These are phyloP conservation scores for Orientallactaga sibirica DNA, from an alignment of 2,797 vertebrate genomes.

Conservation along the genomic window DNA sequence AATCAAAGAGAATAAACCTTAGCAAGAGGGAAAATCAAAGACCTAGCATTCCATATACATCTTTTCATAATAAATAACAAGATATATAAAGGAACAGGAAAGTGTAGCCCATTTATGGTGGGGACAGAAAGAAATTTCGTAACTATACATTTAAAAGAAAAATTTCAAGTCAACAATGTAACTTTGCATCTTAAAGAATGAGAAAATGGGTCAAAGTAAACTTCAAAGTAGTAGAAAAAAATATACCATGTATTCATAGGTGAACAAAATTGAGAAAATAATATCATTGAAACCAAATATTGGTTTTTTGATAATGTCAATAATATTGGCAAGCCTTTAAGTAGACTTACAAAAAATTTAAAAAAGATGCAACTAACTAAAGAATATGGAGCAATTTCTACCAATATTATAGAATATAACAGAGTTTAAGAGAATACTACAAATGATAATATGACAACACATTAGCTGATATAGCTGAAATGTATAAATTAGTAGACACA, in stretches of 20 bases:
- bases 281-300: background rate
- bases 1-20: background rate
- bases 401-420: conserved; percentile 21
- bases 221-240: background rate
- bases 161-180: background rate
- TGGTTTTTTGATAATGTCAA: background rate
- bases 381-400: background rate
- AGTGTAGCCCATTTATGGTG: background rate
- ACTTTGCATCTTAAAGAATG: background rate
- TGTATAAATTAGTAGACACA: background rate
- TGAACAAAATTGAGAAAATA: conserved; percentile 48
- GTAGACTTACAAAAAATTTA: background rate
- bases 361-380: conserved; percentile 37
- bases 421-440: conserved; percentile 21
- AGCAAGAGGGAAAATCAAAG: background rate
- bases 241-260: conserved; percentile 20
- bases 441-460: background rate
- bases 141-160: background rate
- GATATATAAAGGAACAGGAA: conserved; percentile 1
- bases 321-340: background rate
- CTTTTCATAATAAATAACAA: conserved; percentile 40
- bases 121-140: conserved; percentile 11
- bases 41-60: background rate
- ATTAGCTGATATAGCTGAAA: conserved; percentile 3
- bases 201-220: conserved; percentile 22